These are phyloP conservation scores for Peromyscus nudipes DNA, from an alignment of 2,797 vertebrate species.

Conservation along the genomic window DNA sequence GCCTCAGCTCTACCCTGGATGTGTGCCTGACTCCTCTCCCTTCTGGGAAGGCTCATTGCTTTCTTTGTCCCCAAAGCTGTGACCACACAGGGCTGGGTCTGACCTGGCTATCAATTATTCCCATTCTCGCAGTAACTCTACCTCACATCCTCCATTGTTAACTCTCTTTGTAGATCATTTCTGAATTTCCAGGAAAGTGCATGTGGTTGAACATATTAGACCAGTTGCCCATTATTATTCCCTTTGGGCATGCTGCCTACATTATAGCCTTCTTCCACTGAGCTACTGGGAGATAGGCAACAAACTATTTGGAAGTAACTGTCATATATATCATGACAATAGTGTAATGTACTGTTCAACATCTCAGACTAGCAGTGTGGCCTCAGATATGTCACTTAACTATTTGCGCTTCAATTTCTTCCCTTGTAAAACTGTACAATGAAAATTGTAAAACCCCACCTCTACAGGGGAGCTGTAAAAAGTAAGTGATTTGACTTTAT, in stretches of 20 bases:
- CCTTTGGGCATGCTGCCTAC: not conserved
- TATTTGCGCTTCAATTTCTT: not conserved
- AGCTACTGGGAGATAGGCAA: not conserved
- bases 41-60: not conserved
- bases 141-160: no score
- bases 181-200: not conserved
- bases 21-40: not conserved
- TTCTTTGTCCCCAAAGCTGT: not conserved
- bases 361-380: not conserved
- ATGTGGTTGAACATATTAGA: not conserved
- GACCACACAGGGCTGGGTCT: not conserved
- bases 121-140: not conserved
- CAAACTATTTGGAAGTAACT: not conserved
- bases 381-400: not conserved
- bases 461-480: not conserved
- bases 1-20: not conserved
- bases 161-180: not conserved
- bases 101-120: not conserved
- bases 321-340: not conserved
- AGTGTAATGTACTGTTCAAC: not conserved
- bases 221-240: no score
- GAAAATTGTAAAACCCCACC: not conserved
- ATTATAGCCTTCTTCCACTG: not conserved
- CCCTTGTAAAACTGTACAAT: not conserved
- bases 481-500: not conserved